Base-by-base conservation (phyloP, 2,888 invertebrate genomes). In the Torymus aiolomorphi region DNA sequence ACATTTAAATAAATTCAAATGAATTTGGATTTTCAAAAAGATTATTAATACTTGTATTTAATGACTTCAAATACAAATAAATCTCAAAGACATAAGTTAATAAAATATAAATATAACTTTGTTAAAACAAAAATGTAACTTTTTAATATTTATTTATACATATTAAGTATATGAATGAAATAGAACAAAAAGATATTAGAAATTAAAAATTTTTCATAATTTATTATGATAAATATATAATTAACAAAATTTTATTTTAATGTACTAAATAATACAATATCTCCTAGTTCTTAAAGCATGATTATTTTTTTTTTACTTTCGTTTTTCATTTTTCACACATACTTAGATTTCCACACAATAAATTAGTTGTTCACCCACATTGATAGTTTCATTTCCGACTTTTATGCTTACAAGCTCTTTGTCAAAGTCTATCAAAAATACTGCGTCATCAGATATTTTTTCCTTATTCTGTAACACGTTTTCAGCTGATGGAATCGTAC, bases 401-500 rank as follows among this genome's bases (percentile, higher is more conserved):
- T 80, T 79, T 11, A 90, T 18, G 66, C 82, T 83, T 24, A 89
- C 78, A 12, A 18, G 82, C 77, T 85, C 85, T 13, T 84, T 86
- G 54, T 87, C 86, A 16, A 84, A 20, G 78, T 91, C 87, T 49
- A 90, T 84, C 24, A 83, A 82, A 85, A 93, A 93, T 69, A 90
- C 88, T 54, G 91, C 88, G 83, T 91, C 88, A 10, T 90, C 88
- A 51, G 90, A 87, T 80, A 95, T 89, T 62, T 89, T 84, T 0
- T 92, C 88, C 89, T 95, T 95, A 80, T 93, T 94, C 56, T 92
- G 91, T 77, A 93, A 92, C 76, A 94, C 93, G 83, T 95, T 92
- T 54, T 94, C 93, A 78, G 93, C 92, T 31, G 91, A 90, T 0
- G 98, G 97, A 74, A 97, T 93, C 85, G 92, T 93, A 63, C 97